phyloP scores from a whole-genome alignment of 2,113 vertebrate species.

The Bettongia penicillata region DNA sequence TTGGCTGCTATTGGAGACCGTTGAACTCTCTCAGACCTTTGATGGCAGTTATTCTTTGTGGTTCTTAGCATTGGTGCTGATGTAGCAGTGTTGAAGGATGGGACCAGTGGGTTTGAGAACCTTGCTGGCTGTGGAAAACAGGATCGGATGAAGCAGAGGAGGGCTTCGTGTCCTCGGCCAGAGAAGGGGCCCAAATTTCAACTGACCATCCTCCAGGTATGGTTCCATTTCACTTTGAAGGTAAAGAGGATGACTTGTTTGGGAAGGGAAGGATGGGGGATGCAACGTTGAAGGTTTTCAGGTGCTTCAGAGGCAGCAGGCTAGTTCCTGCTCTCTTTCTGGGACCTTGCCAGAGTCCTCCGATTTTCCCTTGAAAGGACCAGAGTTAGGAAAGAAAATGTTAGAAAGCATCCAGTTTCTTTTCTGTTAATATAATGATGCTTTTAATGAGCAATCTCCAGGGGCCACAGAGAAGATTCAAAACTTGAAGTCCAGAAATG shows the following conservation, averaged over 20 bases:
- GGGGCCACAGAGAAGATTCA: not conserved
- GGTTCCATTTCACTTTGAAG: conserved; percentile 12
- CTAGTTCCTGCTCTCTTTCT: no score
- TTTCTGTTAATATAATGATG: not conserved
- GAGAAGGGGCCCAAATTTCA: conserved; percentile 92
- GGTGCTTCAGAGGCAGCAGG: not conserved
- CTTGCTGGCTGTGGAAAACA: conserved; percentile 86
- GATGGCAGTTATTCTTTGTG: conserved; percentile 41
- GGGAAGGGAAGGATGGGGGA: not conserved
- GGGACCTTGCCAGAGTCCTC: no score
- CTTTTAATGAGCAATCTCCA: not conserved
- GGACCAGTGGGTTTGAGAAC: conserved; percentile 79
- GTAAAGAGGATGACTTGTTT: not conserved
- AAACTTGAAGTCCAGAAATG: not conserved
- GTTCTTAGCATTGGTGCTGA: conserved; percentile 70
- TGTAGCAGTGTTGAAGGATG: conserved; percentile 73
- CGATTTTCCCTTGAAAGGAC: not conserved
- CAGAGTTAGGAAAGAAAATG: not conserved
- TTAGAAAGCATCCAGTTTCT: not conserved
- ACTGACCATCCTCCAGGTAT: conserved; percentile 91
- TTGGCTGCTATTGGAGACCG: conserved; percentile 5
- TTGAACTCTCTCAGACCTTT: conserved; percentile 9
- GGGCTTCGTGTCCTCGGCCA: conserved; percentile 87
- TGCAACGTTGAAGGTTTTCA: not conserved
- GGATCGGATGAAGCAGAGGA: conserved; percentile 89